Percentiles rank a stretch among this genome's conserved stretches.
These are phyloP conservation scores for Drosophila villosipedis DNA, from an alignment of 2,888 invertebrate species.

Conservation along the genomic window DNA sequence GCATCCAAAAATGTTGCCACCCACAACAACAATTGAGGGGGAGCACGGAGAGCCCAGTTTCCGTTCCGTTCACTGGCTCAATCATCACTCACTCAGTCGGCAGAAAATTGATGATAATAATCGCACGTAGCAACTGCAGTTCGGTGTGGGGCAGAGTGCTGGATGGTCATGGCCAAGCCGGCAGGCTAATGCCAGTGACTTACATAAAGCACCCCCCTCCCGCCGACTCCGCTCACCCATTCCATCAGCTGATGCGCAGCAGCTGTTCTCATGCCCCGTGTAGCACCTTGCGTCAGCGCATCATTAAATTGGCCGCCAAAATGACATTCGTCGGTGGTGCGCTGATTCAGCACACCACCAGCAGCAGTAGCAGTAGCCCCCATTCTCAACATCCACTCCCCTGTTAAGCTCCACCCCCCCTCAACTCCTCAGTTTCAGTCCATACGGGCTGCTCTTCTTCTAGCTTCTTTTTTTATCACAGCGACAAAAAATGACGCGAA, in stretches of 20 bases:
- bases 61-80: constrained; percentile 58
- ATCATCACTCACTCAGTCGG: constrained; percentile 75
- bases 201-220: constrained; percentile 16
- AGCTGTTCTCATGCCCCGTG: constrained; percentile 53
- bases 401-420: neutral
- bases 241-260: constrained; percentile 56
- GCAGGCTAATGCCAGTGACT: constrained; percentile 45
- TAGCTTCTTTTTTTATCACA: constrained; percentile 59
- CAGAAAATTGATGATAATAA: constrained; percentile 83
- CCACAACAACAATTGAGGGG: constrained; percentile 24
- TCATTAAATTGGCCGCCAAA: constrained; percentile 78
- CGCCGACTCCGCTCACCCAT: neutral
- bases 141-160: constrained; percentile 7
- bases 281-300: constrained; percentile 49
- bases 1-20: constrained; percentile 34
- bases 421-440: neutral
- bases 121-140: constrained; percentile 67
- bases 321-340: constrained; percentile 73
- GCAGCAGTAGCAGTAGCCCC: neutral
- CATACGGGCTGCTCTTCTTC: constrained; percentile 14
- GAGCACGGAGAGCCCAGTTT: constrained; percentile 32
- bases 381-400: neutral
- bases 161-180: constrained; percentile 43
- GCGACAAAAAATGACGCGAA: constrained; percentile 74
- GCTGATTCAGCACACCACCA: constrained; percentile 46